These are phyloP conservation scores for Apostichopus japonicus DNA, from an alignment of 35 echinoderm and acorn worm genomes.

Conservation along the genomic window DNA sequence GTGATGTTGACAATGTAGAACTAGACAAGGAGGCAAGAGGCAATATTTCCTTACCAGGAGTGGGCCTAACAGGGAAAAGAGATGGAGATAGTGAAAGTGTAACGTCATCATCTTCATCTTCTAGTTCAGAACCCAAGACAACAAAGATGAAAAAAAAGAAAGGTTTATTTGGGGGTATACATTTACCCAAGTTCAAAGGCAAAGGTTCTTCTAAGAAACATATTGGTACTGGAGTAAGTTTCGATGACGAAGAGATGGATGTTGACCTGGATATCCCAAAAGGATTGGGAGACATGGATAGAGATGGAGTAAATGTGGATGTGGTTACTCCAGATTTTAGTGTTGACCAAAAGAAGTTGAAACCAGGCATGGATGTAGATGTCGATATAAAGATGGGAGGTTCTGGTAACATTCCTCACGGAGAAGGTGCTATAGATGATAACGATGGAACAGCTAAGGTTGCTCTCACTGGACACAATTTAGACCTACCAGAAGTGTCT, in stretches of 20 bases:
- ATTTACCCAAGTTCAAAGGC: conserved; percentile 35
- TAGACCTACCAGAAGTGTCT: not conserved
- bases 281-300: not conserved
- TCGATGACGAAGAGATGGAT: not conserved
- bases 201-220: conserved; percentile 2
- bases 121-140: conserved; percentile 2
- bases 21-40: not conserved
- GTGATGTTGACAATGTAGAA: not conserved
- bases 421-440: not conserved
- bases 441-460: not conserved
- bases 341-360: not conserved
- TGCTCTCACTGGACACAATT: not conserved
- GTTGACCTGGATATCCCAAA: not conserved
- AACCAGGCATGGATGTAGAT: conserved; percentile 13
- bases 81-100: conserved; percentile 10
- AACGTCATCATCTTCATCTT: conserved; percentile 22
- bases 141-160: conserved; percentile 26
- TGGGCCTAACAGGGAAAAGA: not conserved
- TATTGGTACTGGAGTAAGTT: not conserved
- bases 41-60: not conserved
- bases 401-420: too few species aligned
- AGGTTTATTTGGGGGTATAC: conserved; percentile 30
- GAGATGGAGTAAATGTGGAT: not conserved
- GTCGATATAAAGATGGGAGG: not conserved
- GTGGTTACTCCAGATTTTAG: not conserved